Conservation (phyloP, 1,140 invertebrate genomes). For the Heliconius hewitsoni region DNA sequence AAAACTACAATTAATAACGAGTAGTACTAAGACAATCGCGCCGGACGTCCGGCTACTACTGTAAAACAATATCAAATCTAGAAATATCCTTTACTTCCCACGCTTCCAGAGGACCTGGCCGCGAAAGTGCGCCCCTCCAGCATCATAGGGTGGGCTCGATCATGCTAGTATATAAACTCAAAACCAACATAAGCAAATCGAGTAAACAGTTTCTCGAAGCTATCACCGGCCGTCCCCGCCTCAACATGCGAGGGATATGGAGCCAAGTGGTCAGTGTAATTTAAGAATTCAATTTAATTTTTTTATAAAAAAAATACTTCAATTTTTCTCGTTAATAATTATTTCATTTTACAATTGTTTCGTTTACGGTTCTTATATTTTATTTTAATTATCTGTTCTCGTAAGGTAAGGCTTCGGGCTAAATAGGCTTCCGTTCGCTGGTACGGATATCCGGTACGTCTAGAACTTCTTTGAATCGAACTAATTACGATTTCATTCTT, state of each 20-base stretch:
- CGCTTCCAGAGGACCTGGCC: conserved; percentile 39
- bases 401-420: not conserved
- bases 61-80: conserved; percentile 22
- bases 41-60: not conserved
- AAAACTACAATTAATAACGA: not conserved
- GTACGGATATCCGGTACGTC: not conserved
- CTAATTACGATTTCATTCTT: not conserved
- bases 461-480: not conserved
- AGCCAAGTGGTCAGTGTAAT: conserved; percentile 68
- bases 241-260: conserved; percentile 72
- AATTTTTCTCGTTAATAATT: not conserved
- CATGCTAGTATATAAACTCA: conserved; percentile 57
- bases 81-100: conserved; percentile 35
- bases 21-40: not conserved
- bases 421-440: not conserved
- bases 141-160: conserved; percentile 53
- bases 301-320: not conserved
- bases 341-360: not conserved
- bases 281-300: not conserved
- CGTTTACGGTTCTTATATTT: not conserved
- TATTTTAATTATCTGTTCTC: not conserved
- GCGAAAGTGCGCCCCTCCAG: conserved; percentile 60
- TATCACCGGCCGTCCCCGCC: conserved; percentile 66
- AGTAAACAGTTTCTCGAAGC: conserved; percentile 68
- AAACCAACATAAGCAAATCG: conserved; percentile 54